These are phyloP conservation scores for Takifugu ocellatus DNA, from an alignment of 2,797 vertebrate genomes.

Conservation along the genomic window DNA sequence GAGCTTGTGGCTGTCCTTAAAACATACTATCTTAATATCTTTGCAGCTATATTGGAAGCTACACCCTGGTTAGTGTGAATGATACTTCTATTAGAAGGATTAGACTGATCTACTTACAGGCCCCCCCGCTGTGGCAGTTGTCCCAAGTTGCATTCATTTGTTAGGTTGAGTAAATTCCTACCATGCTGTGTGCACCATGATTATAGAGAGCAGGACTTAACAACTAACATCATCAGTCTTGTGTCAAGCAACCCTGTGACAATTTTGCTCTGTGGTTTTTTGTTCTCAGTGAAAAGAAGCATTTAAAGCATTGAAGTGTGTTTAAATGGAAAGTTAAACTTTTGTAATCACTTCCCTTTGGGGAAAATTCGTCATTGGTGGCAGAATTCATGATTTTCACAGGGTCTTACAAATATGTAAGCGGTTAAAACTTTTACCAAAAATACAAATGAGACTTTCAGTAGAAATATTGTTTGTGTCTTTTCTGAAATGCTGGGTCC, in stretches of 20 bases:
- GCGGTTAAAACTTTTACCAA: background rate
- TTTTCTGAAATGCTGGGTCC: slow-evolving; percentile 17
- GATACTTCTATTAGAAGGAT: slow-evolving; percentile 79
- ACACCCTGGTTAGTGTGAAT: slow-evolving; percentile 64
- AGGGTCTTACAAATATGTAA: slow-evolving; percentile 8
- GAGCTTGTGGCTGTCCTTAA: slow-evolving; percentile 22
- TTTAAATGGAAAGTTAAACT: slow-evolving; percentile 18
- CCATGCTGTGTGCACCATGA: slow-evolving; percentile 68
- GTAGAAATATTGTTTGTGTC: slow-evolving; percentile 7
- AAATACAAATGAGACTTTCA: background rate
- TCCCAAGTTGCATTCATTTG: slow-evolving; percentile 74
- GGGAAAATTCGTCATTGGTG: background rate
- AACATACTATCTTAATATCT: slow-evolving; percentile 33
- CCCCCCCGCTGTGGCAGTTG: slow-evolving; percentile 72
- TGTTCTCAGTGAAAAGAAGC: slow-evolving; percentile 43
- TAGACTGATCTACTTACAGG: slow-evolving; percentile 77
- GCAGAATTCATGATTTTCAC: background rate
- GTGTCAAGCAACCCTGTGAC: slow-evolving; percentile 60
- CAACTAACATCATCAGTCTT: slow-evolving; percentile 61
- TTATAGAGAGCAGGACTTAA: slow-evolving; percentile 67
- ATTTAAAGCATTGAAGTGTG: slow-evolving; percentile 36
- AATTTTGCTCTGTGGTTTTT: slow-evolving; percentile 46
- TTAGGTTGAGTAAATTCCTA: slow-evolving; percentile 73
- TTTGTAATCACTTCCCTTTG: slow-evolving; percentile 2
- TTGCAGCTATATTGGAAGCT: slow-evolving; percentile 48